Base-by-base conservation (phyloP, 2,888 invertebrate genomes). In the Noctuana brunneofusca region DNA sequence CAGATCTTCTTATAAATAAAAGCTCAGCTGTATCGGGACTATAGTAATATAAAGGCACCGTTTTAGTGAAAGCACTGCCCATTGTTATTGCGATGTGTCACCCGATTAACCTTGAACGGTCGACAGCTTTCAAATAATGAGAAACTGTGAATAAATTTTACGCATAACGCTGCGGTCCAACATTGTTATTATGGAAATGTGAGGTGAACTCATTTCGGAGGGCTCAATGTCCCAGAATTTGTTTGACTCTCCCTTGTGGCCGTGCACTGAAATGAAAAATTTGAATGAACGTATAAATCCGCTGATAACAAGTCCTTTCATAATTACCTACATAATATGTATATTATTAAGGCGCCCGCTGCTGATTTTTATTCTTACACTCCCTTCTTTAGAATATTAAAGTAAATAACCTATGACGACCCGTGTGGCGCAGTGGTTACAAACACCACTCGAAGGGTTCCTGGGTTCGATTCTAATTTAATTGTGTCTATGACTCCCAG, bases 81-180 rank as follows among this genome's bases (percentile, higher is more conserved):
- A 41, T 35, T 60, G 60, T 53, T 54, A 22, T 48, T 54, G 22
- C 62, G 24, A 60, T 70, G 66, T 69, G 68, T 68, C 65, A 64
- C 54, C 66, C 63, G 24, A 64, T 65, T 60, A 69, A 75, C 75
- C 72, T 73, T 71, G 63, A 63, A 59, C 67, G 68, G 66, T 63
- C 66, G 65, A 58, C 62, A 58, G 65, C 66, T 66, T 72, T 73
- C 69, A 67, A 70, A 73, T 75, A 75, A 76, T 69, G 70, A 70
- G 68, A 69, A 70, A 73, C 73, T 69, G 69, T 73, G 75, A 79
- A 81, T 82, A 79, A 74, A 76, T 79, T 78, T 75, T 65, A 75
- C 73, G 72, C 74, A 72, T 69, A 71, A 73, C 69, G 68, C 74
- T 75, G 69, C 68, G 69, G 70, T 67, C 60, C 52, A 64, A 68